Percentiles rank a stretch among this genome's conserved stretches.
These are phyloP conservation scores for Arremon aurantiirostris DNA, from an alignment of 2,797 vertebrate genomes.

Conservation along the genomic window DNA sequence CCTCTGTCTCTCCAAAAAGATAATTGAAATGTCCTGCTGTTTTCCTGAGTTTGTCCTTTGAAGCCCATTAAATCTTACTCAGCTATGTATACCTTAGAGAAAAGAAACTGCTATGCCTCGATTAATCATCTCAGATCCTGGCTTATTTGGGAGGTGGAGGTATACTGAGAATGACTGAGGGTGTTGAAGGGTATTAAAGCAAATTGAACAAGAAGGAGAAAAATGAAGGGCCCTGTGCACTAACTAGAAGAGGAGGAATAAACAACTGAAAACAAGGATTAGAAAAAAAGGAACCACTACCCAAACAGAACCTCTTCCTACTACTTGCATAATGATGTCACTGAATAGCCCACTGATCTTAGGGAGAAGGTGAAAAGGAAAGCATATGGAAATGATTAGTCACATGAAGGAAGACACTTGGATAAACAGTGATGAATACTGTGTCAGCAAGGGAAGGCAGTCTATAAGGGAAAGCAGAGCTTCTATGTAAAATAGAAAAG, in stretches of 20 bases:
- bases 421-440: neutral
- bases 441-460: neutral
- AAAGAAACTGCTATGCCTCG: neutral
- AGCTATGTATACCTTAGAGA: constrained; percentile 7
- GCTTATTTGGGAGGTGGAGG: neutral
- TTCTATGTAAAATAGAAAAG: neutral
- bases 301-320: neutral
- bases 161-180: neutral
- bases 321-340: neutral
- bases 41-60: neutral
- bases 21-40: neutral
- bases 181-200: neutral
- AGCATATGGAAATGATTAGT: neutral
- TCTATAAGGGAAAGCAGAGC: neutral
- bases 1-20: neutral
- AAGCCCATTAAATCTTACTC: constrained; percentile 21
- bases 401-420: neutral
- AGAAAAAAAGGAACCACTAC: neutral
- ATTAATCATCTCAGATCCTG: constrained; percentile 7
- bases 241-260: neutral
- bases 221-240: neutral
- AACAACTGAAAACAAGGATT: neutral
- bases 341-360: neutral
- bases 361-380: neutral
- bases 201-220: constrained; percentile 6